Conservation (phyloP, 2,797 vertebrate species). For the Acipenser transmontanus region DNA sequence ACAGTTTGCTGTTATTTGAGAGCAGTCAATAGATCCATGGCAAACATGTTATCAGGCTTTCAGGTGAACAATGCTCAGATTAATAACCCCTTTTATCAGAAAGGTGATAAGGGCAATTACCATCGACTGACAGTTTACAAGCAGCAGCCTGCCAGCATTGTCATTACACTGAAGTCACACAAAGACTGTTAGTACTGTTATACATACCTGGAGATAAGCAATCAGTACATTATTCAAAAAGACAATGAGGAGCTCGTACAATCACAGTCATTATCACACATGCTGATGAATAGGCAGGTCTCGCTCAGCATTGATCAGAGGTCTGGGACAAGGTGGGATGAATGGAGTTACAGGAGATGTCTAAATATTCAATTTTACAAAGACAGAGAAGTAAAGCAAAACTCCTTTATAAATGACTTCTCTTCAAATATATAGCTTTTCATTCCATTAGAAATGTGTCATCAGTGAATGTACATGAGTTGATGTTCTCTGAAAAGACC, state of each 20-base stretch:
- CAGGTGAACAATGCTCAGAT: neutral
- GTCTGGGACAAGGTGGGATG: no score
- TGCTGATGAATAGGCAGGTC: constrained; percentile 15
- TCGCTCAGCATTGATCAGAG: no score
- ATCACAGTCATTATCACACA: constrained; percentile 25
- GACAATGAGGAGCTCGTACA: constrained; percentile 28
- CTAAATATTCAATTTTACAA: no score
- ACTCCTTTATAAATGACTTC: no score
- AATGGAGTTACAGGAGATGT: no score
- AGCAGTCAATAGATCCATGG: no score
- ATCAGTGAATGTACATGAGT: no score
- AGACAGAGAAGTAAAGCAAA: no score
- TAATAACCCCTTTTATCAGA: fast-evolving
- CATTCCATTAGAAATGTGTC: no score
- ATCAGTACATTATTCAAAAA: constrained; percentile 24
- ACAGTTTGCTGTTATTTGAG: no score
- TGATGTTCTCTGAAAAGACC: no score
- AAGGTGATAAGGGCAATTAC: neutral
- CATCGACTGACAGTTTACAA: fast-evolving
- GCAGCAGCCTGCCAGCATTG: neutral
- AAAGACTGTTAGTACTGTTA: neutral
- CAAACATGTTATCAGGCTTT: fast-evolving
- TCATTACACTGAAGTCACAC: constrained; percentile 7
- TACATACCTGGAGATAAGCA: constrained; percentile 13
- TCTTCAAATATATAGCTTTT: no score